phyloP scores from a whole-genome alignment of 2,113 vertebrate species.

The Stegastes partitus region DNA sequence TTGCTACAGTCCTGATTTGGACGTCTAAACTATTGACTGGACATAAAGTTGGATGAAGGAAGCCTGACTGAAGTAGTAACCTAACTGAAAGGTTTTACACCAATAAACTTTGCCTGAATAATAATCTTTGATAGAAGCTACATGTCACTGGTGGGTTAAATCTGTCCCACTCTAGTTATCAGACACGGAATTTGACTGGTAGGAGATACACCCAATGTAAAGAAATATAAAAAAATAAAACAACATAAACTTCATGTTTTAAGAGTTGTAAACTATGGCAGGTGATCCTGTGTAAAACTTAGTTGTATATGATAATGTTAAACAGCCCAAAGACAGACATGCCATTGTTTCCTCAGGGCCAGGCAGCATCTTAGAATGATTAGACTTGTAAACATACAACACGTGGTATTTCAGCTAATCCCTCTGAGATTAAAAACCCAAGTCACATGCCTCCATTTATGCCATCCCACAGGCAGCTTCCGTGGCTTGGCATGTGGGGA shows the following conservation, averaged over 20 bases:
- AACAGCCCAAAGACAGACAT: conserved; percentile 12
- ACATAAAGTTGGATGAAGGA: too few relatives aligned
- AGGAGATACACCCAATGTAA: too few relatives aligned
- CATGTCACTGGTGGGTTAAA: too few relatives aligned
- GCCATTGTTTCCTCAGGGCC: conserved; percentile 24
- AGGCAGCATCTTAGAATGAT: conserved; percentile 45
- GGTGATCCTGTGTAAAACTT: too few relatives aligned
- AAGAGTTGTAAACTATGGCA: too few relatives aligned
- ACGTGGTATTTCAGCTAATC: conserved; percentile 53
- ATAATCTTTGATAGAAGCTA: too few relatives aligned
- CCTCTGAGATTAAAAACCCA: conserved; percentile 49
- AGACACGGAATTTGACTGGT: too few relatives aligned
- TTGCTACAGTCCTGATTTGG: too few relatives aligned
- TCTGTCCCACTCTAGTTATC: too few relatives aligned
- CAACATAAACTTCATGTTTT: too few relatives aligned
- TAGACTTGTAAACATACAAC: conserved; percentile 45
- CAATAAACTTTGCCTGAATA: background rate
- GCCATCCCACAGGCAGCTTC: conserved; percentile 58
- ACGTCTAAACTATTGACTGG: too few relatives aligned
- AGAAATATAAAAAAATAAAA: too few relatives aligned
- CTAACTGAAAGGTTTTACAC: background rate
- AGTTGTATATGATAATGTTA: background rate
- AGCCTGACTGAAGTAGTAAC: background rate
- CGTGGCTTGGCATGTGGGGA: conserved; percentile 30
- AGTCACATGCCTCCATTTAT: conserved; percentile 56